Conservation (phyloP, 2,113 vertebrate genomes). For the Pteronura brasiliensis region DNA sequence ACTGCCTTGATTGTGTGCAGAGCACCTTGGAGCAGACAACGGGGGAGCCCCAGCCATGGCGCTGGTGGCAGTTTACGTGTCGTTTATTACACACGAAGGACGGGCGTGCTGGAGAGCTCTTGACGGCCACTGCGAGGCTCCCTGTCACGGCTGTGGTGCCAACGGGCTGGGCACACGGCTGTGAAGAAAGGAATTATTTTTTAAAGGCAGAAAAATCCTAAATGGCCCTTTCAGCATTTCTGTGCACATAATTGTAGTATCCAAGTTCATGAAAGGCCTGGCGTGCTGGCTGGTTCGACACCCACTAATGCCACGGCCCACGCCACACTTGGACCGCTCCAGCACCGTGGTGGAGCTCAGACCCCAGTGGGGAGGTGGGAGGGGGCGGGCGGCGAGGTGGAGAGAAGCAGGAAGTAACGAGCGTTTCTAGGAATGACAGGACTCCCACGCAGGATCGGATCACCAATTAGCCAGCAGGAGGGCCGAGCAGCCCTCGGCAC, state of each 20-base stretch:
- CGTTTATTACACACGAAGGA: neutral
- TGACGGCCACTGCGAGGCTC: neutral
- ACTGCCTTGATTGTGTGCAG: neutral
- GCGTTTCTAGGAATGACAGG: neutral
- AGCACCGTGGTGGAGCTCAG: neutral
- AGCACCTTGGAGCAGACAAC: neutral
- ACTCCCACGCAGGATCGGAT: constrained; percentile 6
- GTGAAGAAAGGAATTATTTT: neutral
- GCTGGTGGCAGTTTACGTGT: accelerated
- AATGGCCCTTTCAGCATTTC: constrained; percentile 38
- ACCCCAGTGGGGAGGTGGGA: neutral
- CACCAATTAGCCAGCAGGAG: constrained; percentile 39
- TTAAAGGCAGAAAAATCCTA: constrained; percentile 46
- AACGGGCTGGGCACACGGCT: neutral
- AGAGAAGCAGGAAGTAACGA: neutral
- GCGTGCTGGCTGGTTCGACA: constrained; percentile 18
- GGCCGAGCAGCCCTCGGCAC: neutral
- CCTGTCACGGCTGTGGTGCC: neutral
- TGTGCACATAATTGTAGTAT: constrained; percentile 53
- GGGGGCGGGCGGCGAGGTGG: neutral
- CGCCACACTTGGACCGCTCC: neutral
- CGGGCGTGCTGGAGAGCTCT: accelerated
- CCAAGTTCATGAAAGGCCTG: constrained; percentile 33
- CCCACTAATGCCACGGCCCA: neutral
- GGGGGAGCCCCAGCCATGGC: neutral